Evolutionary conservation across 1,140 invertebrate genomes (phyloP).

Genomic region (Drosophila grimshawi): DNA sequence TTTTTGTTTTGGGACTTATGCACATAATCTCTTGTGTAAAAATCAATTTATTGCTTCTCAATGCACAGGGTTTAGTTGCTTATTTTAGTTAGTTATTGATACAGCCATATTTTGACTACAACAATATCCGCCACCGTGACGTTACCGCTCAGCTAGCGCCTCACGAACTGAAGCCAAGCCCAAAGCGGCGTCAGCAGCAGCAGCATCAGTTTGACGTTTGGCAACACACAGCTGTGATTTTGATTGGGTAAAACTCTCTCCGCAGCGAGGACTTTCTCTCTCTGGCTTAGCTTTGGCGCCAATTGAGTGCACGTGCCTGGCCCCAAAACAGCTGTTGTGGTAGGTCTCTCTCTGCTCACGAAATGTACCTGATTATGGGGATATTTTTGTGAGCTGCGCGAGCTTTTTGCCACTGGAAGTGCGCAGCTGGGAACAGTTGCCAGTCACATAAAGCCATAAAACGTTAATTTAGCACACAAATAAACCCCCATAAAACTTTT

Average conservation of each 20-base stretch:
- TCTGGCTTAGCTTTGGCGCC: slow-evolving; percentile 58
- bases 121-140: slow-evolving; percentile 48
- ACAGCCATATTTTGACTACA: neutral
- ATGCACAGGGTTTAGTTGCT: slow-evolving; percentile 38
- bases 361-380: slow-evolving; percentile 33
- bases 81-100: neutral
- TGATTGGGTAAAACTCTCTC: slow-evolving; percentile 38
- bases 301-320: slow-evolving; percentile 55
- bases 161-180: slow-evolving; percentile 63
- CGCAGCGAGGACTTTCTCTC: slow-evolving; percentile 31
- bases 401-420: slow-evolving; percentile 46
- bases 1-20: slow-evolving; percentile 3
- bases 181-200: slow-evolving; percentile 28
- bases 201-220: slow-evolving; percentile 68
- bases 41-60: slow-evolving; percentile 21
- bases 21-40: neutral
- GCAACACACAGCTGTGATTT: slow-evolving; percentile 67
- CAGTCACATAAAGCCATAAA: slow-evolving; percentile 13
- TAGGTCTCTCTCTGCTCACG: slow-evolving; percentile 4
- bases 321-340: slow-evolving; percentile 57
- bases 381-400: neutral
- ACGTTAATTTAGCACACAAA: slow-evolving; percentile 4
- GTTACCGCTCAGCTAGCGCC: slow-evolving; percentile 68
- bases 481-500: neutral
- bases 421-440: slow-evolving; percentile 45